Conservation (phyloP, 2,888 invertebrate genomes). For the Chaitophorus viminalis region DNA sequence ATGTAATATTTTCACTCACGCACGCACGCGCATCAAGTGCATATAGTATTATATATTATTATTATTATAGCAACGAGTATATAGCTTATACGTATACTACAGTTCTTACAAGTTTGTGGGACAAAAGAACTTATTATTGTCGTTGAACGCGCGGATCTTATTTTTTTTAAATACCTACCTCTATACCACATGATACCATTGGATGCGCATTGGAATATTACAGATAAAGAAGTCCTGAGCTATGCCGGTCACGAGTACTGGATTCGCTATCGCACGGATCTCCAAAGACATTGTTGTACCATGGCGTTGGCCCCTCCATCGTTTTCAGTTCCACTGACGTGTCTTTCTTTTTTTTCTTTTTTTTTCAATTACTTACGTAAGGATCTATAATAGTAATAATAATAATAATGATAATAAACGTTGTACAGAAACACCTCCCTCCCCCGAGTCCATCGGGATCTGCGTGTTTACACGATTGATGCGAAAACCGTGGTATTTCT, state of each 20-base stretch:
- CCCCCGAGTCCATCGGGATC: not conserved
- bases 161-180: not conserved
- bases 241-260: conserved; percentile 53
- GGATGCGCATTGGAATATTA: not conserved
- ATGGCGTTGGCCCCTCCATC: conserved; percentile 7
- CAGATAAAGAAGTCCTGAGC: conserved; percentile 44
- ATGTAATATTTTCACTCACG: too few species aligned
- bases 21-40: too few species aligned
- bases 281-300: conserved; percentile 31
- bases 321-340: not conserved
- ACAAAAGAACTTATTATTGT: conserved; percentile 37
- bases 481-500: not conserved
- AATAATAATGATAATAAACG: not conserved
- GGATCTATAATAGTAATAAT: too few species aligned
- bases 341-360: not conserved
- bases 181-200: not conserved
- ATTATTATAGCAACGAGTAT: too few species aligned
- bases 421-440: not conserved
- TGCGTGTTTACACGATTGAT: not conserved
- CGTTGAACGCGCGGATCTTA: not conserved
- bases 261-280: conserved; percentile 33
- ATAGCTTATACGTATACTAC: too few species aligned
- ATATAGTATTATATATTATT: too few species aligned
- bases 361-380: not conserved
- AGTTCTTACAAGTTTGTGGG: not conserved